Evolutionary conservation across 2,797 vertebrate genomes (phyloP).

Genomic region (Martes flavigula): DNA sequence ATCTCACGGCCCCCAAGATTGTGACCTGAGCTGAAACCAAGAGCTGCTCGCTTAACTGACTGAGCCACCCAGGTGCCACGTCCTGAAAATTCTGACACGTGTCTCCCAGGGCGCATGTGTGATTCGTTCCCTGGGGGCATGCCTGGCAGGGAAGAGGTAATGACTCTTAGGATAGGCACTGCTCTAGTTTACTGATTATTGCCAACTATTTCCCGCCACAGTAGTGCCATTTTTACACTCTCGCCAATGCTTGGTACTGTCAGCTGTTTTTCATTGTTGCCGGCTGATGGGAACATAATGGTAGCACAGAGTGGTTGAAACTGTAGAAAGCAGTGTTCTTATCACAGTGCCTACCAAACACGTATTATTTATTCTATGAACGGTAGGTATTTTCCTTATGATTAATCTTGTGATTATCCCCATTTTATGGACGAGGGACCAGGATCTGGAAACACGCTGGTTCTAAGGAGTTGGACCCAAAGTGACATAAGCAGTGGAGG

Average conservation of each 20-base stretch:
- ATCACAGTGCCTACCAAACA: neutral
- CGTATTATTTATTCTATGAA: neutral
- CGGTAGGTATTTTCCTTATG: no score
- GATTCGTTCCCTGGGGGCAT: neutral
- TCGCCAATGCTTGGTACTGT: neutral
- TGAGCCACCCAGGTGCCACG: rapidly evolving
- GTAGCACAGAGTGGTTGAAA: neutral
- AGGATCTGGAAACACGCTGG: neutral
- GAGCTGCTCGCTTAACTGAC: neutral
- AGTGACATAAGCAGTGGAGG: neutral
- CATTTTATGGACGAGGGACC: neutral
- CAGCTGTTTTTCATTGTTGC: neutral
- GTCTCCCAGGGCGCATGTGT: rapidly evolving
- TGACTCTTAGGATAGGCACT: no score
- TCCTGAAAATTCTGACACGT: neutral
- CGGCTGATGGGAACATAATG: neutral
- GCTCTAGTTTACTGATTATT: neutral
- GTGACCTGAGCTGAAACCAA: neutral
- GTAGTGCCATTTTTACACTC: neutral
- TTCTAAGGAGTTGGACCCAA: neutral
- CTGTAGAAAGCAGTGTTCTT: neutral
- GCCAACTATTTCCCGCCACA: neutral
- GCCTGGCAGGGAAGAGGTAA: neutral
- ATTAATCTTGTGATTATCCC: neutral
- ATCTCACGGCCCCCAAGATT: neutral